Conservation (phyloP, 1,140 invertebrate species). For the Lanistes nyassanus region DNA sequence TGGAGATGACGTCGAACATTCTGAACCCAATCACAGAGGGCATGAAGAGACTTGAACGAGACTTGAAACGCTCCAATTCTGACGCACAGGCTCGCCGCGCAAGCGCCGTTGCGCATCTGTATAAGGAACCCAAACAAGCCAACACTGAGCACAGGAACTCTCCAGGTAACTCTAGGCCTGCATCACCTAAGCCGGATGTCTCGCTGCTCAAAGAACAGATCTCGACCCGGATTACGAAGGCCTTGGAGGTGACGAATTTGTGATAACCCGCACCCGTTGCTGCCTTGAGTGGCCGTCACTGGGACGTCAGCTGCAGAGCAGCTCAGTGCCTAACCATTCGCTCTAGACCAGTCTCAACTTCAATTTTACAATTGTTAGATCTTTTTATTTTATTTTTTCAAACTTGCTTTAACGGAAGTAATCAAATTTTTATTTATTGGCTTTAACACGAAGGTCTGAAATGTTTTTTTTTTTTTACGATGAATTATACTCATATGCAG, state of each 20-base stretch:
- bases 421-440: too few species aligned
- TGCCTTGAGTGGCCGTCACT: too few species aligned
- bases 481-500: too few species aligned
- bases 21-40: constrained; percentile 12
- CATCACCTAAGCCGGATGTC: constrained; percentile 29
- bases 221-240: constrained; percentile 7
- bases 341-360: too few species aligned
- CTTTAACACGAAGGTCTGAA: too few species aligned
- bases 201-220: constrained; percentile 35
- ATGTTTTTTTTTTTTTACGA: too few species aligned
- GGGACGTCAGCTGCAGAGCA: too few species aligned
- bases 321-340: too few species aligned
- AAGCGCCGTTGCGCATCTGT: constrained; percentile 6
- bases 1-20: constrained; percentile 34
- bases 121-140: constrained; percentile 27
- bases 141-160: constrained; percentile 38
- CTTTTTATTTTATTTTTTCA: too few species aligned
- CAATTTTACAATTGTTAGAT: too few species aligned
- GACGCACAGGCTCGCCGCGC: not conserved
- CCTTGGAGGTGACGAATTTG: constrained; percentile 14
- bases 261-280: not conserved
- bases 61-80: constrained; percentile 1
- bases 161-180: constrained; percentile 19
- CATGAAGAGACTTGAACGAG: not conserved
- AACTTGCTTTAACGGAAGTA: too few species aligned